Evolutionary conservation across 2,797 vertebrate species (phyloP).

Genomic region (Yasuhikotakia modesta): DNA sequence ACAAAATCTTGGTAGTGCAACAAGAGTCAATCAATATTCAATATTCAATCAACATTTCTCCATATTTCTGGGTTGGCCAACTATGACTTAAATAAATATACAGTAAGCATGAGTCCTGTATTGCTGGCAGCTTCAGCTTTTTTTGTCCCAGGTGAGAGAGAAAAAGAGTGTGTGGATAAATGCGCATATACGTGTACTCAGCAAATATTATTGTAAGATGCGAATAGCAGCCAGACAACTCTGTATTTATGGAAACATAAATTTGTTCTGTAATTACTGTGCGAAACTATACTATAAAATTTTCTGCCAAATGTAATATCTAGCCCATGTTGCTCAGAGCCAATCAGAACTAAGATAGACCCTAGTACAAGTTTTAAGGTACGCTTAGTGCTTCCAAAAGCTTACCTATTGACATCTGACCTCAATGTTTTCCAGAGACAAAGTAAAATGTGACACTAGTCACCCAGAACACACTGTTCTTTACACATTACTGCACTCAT

Average conservation of each 20-base stretch:
- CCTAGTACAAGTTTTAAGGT: background rate
- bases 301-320: background rate
- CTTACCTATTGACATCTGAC: background rate
- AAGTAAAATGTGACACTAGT: background rate
- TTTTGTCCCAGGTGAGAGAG: conserved; percentile 20
- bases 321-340: background rate
- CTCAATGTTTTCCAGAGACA: background rate
- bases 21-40: no score
- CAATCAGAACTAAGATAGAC: background rate
- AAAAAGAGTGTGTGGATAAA: background rate
- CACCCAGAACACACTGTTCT: background rate
- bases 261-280: conserved; percentile 7
- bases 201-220: conserved; percentile 6
- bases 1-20: no score
- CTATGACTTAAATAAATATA: conserved; percentile 64
- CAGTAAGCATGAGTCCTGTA: conserved; percentile 19
- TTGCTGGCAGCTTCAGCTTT: background rate
- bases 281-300: background rate
- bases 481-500: background rate
- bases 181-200: conserved; percentile 32
- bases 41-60: no score
- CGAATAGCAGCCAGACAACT: background rate
- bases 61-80: conserved; percentile 51
- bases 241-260: background rate
- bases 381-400: background rate